Evolutionary conservation across 2,113 vertebrate species (phyloP), one percentile per base, ranked within the genome.

Genomic region (Phyllopteryx taeniolatus): DNA sequence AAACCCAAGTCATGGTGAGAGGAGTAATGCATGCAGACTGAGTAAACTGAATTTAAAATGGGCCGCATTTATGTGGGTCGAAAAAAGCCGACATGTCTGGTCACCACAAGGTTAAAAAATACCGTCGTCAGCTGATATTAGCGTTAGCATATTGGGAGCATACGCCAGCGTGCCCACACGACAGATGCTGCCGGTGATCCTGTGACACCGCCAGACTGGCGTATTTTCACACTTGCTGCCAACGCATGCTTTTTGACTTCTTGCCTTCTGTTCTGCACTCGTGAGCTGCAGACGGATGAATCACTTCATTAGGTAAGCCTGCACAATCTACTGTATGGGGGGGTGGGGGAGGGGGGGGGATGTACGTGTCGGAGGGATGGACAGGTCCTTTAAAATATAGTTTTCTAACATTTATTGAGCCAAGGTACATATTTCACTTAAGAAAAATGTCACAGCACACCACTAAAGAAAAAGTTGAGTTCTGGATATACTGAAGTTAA

Each of bases 121-220:
- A 5, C 12, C 10, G 13, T 5, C 5, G 12, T 5, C 11, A 14
- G 49, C 46, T 17, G 60, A 63, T 47, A 61, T 80, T 61, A 59
- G 51, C 61, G 35, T n/a, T 7, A 47, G 51, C 74, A 73, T 81
- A 75, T 80, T 71, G 63, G 39, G 3, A 71, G 39, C 82, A 84
- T 85, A 76, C 62, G 39, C 47, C 71, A 1, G 35, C 9, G 43
- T 13, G 53, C 76, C 77, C 73, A 76, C 76, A 6, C 72, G 75
- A 51, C 84, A 86, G 81, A 86, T 75, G 83, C 74, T 60, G 70
- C 35, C 0, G 2, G n/a, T 44, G 63, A 71, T 76, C 75, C 31
- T 19, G 47, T 57, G 79, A 54, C 39, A 43, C 20, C 27, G 27
- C 27, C 42, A 68, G 13, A 1, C 71, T 47, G 69, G 72, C 76